Evolutionary conservation across 2,797 vertebrate genomes (phyloP).

Genomic region (Semaprochilodus insignis): DNA sequence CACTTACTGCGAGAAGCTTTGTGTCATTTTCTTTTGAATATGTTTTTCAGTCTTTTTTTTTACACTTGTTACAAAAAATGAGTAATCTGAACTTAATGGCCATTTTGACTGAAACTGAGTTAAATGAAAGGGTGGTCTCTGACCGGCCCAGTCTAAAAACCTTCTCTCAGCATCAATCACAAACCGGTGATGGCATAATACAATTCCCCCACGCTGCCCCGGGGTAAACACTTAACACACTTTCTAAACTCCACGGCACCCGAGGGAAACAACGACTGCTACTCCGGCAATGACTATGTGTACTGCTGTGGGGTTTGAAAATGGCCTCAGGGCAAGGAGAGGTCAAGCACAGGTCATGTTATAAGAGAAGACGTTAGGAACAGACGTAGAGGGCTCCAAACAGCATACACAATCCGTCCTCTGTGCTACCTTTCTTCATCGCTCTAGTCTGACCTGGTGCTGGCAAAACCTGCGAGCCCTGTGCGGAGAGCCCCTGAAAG

Average conservation of each 20-base stretch:
- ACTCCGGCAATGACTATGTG: not conserved
- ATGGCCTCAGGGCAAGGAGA: not conserved
- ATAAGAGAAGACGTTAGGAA: conserved; percentile 4
- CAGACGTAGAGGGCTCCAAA: conserved; percentile 1
- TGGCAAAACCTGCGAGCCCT: not conserved
- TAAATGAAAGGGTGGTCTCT: too few species aligned
- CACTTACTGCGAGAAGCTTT: too few species aligned
- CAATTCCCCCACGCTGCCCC: not conserved
- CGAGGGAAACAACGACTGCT: not conserved
- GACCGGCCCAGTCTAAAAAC: too few species aligned
- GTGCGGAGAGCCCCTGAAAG: conserved; percentile 12
- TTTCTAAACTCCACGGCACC: not conserved
- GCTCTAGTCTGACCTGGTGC: conserved; percentile 31
- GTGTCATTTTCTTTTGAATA: too few species aligned
- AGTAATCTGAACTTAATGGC: too few species aligned
- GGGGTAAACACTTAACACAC: not conserved
- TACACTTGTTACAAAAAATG: too few species aligned
- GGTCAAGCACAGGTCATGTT: conserved; percentile 18
- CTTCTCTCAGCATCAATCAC: too few species aligned
- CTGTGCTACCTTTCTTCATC: conserved; percentile 18
- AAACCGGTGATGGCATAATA: not conserved
- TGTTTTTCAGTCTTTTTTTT: too few species aligned
- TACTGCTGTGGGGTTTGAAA: not conserved
- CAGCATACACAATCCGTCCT: conserved; percentile 23
- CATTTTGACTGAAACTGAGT: too few species aligned